Conservation (phyloP, 2,113 vertebrate species). For the Toxostoma redivivum region DNA sequence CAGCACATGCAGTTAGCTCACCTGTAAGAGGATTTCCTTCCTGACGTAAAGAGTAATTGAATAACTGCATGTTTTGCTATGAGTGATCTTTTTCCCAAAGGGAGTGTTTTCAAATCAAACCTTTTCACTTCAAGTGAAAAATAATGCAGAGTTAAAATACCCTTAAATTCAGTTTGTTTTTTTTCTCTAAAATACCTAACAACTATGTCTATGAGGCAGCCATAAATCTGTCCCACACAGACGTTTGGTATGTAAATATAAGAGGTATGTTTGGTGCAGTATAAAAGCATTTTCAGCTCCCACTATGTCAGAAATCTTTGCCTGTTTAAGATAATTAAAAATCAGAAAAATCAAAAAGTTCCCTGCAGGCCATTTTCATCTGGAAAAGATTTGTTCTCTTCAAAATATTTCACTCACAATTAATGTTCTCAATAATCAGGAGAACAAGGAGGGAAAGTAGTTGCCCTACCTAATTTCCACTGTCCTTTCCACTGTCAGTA, state of each 20-base stretch:
- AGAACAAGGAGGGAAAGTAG: not conserved
- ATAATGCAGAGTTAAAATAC: not conserved
- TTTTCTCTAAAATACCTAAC: not conserved
- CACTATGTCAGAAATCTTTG: not conserved
- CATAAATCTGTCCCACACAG: not conserved
- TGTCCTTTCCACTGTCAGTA: not conserved
- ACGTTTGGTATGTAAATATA: not conserved
- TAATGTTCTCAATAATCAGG: not conserved
- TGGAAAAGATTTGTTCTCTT: not conserved
- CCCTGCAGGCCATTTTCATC: not conserved
- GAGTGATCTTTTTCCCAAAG: not conserved
- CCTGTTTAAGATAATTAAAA: not conserved
- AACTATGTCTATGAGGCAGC: not conserved
- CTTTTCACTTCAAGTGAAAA: not conserved
- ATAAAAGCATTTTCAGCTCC: not conserved
- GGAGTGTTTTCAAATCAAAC: not conserved
- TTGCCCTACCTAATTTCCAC: not conserved
- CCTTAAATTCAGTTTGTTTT: not conserved
- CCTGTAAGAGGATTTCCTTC: not conserved
- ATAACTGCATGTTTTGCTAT: not conserved
- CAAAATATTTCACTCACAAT: not conserved
- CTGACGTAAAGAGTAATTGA: not conserved
- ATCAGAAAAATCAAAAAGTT: not conserved
- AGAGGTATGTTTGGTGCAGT: not conserved
- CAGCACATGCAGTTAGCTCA: not conserved